phyloP scores from a whole-genome alignment of 2,888 invertebrate species.

The Geotrupes spiniger region DNA sequence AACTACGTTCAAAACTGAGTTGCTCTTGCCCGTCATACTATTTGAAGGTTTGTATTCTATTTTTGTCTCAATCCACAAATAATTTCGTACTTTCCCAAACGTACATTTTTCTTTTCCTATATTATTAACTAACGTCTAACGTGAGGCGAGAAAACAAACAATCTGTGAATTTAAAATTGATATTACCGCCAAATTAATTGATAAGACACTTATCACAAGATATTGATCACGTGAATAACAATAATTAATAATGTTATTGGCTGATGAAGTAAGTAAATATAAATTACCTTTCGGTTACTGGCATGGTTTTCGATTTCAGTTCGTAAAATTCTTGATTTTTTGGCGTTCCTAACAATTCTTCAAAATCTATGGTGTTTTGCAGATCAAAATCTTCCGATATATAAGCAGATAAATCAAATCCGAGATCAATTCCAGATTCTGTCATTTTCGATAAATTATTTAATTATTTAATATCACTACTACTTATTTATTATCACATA shows the following conservation, averaged over 20 bases:
- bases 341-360: slow-evolving; percentile 52
- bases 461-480: slow-evolving; percentile 3
- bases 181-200: background rate
- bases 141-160: too few relatives aligned
- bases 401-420: slow-evolving; percentile 60
- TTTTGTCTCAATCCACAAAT: slow-evolving; percentile 31
- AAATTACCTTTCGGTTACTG: slow-evolving; percentile 59
- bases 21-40: slow-evolving; percentile 24
- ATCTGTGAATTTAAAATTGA: too few relatives aligned
- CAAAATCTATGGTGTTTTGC: slow-evolving; percentile 52
- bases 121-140: too few relatives aligned
- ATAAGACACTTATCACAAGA: slow-evolving; percentile 9
- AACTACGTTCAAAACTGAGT: slow-evolving; percentile 22
- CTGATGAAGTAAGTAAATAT: slow-evolving; percentile 4
- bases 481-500: slow-evolving; percentile 12
- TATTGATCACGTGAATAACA: slow-evolving; percentile 19
- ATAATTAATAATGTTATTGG: slow-evolving; percentile 1
- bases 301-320: slow-evolving; percentile 59
- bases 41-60: slow-evolving; percentile 32
- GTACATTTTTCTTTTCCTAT: too few relatives aligned
- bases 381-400: slow-evolving; percentile 51
- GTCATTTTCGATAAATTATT: slow-evolving; percentile 45
- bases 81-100: slow-evolving; percentile 21
- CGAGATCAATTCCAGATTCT: slow-evolving; percentile 65
- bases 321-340: slow-evolving; percentile 63